Percentiles rank a stretch among this genome's conserved stretches.
Evolutionary conservation across 1,140 invertebrate species (phyloP).

Genomic region (Ridgeia piscesae): DNA sequence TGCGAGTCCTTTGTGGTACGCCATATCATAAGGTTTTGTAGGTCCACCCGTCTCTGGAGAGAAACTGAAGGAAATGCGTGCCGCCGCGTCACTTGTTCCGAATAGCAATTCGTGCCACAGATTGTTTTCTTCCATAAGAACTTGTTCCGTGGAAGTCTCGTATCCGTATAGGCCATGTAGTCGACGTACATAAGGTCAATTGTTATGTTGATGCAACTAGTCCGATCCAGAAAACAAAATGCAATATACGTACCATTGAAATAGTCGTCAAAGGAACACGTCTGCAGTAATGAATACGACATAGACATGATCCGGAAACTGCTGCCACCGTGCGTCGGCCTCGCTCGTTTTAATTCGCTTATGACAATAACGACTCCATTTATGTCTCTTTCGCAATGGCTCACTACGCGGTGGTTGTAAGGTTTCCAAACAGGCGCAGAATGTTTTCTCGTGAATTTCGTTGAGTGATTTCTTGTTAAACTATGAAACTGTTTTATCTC

Average conservation of each 20-base stretch:
- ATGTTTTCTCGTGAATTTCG: too few species aligned
- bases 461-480: background rate
- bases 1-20: background rate
- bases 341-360: background rate
- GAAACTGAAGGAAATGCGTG: background rate
- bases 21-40: background rate
- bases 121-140: background rate
- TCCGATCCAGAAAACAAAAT: background rate
- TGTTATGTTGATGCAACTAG: background rate
- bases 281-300: background rate
- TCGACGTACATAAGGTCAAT: background rate
- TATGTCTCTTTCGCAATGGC: background rate
- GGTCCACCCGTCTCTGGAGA: background rate
- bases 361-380: background rate
- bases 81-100: background rate
- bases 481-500: background rate
- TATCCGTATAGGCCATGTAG: background rate
- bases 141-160: background rate
- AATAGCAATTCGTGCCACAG: background rate
- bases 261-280: background rate
- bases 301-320: background rate
- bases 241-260: background rate
- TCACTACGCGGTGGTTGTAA: background rate
- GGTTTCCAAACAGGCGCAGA: background rate
- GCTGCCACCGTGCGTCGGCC: background rate